A percentile compares a stretch with the other conserved stretches of the same genome.
Conservation (phyloP, 2,113 vertebrate genomes). For the Rhinolophus ferrumequinum region DNA sequence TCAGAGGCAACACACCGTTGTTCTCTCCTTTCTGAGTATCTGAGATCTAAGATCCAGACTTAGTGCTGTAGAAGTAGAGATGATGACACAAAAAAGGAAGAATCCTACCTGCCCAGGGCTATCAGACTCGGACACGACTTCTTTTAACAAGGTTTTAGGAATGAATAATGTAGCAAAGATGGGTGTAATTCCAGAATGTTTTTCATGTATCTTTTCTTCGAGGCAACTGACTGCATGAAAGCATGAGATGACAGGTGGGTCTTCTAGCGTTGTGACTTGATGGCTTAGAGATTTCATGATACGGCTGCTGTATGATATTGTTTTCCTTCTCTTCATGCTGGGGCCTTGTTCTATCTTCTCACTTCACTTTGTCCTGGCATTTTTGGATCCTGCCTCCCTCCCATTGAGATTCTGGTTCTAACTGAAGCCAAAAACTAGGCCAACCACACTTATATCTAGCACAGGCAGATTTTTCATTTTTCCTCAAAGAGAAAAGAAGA, state of each 20-base stretch:
- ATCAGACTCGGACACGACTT: not conserved
- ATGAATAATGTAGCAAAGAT: not conserved
- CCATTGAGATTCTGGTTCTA: not conserved
- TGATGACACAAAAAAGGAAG: not conserved
- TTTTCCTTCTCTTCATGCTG: not conserved
- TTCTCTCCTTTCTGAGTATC: not conserved
- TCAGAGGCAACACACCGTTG: not conserved
- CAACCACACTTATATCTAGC: not conserved
- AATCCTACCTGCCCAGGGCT: not conserved
- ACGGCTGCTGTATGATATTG: fast-evolving
- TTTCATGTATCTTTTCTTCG: not conserved
- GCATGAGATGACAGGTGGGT: not conserved
- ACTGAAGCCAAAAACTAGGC: not conserved
- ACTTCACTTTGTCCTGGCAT: not conserved
- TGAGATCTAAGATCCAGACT: not conserved
- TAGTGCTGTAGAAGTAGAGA: not conserved
- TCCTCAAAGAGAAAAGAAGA: not conserved
- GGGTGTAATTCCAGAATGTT: not conserved
- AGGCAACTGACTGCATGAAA: not conserved
- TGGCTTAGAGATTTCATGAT: not conserved
- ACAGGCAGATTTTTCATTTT: not conserved
- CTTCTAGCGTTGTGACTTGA: not conserved
- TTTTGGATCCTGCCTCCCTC: not conserved
- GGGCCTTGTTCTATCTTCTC: not conserved
- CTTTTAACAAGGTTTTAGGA: not conserved